Conservation (phyloP, 2,113 vertebrate genomes). For the Scomber scombrus region DNA sequence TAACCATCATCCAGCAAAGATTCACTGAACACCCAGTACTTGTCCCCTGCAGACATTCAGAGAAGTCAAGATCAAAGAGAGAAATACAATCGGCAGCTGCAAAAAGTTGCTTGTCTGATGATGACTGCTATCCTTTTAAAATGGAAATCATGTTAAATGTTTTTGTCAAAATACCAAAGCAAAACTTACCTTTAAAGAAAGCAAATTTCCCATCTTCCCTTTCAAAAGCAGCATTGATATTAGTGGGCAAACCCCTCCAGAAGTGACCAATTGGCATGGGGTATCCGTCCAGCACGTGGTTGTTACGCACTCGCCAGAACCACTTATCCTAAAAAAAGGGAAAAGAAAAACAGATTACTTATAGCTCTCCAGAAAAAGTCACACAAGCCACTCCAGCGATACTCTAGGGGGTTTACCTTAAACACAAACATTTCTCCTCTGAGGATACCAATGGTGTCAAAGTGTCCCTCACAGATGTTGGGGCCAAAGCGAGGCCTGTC, state of each 20-base stretch:
- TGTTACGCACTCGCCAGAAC: conserved; percentile 93
- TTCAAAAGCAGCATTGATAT: conserved; percentile 90
- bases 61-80: background rate
- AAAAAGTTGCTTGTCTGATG: background rate
- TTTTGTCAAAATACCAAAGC: background rate
- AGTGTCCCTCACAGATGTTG: conserved; percentile 92
- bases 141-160: background rate
- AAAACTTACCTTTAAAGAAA: conserved; percentile 91
- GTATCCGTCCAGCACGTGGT: conserved; percentile 91
- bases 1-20: conserved; percentile 87
- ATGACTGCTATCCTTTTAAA: background rate
- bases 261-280: conserved; percentile 94
- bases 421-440: conserved; percentile 95
- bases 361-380: background rate
- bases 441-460: conserved; percentile 90
- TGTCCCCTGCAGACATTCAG: conserved; percentile 84
- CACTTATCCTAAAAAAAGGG: conserved; percentile 84
- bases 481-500: conserved; percentile 84
- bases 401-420: conserved; percentile 82
- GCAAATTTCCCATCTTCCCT: conserved; percentile 93
- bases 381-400: background rate
- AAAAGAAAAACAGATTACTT: background rate
- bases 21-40: conserved; percentile 92
- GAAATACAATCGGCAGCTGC: background rate
- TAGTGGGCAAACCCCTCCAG: conserved; percentile 89